phyloP scores from a whole-genome alignment of 2,113 vertebrate species.

The Recurvirostra avosetta region DNA sequence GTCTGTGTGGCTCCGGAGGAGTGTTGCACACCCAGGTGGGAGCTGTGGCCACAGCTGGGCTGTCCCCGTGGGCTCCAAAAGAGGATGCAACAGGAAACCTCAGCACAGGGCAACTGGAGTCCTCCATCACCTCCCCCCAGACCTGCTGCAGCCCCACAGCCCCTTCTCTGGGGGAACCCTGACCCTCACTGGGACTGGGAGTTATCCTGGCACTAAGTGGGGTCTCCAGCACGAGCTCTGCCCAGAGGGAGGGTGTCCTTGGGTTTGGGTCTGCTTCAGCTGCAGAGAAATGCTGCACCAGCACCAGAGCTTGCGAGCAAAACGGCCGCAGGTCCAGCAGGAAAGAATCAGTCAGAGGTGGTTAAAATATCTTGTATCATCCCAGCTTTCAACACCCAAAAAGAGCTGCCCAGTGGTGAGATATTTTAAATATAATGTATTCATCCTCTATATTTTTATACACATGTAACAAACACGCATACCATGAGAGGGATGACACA shows the following conservation, averaged over 20 bases:
- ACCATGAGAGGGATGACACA: conserved; percentile 14
- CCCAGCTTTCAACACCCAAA: background rate
- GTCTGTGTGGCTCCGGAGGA: background rate
- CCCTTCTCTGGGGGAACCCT: background rate
- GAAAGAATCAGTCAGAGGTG: background rate
- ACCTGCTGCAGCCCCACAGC: fast-evolving
- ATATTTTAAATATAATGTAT: background rate
- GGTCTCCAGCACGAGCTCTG: background rate
- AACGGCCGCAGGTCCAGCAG: background rate
- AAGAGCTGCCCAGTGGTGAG: conserved; percentile 13
- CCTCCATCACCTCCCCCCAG: background rate
- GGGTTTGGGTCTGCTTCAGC: background rate
- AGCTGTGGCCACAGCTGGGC: background rate
- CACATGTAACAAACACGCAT: background rate
- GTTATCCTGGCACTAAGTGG: background rate
- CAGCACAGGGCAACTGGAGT: background rate
- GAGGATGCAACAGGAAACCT: background rate
- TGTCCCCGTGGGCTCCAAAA: fast-evolving
- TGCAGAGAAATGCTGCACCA: background rate
- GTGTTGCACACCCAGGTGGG: background rate
- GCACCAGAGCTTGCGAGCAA: fast-evolving
- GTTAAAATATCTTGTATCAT: background rate
- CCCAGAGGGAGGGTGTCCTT: background rate
- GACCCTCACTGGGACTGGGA: background rate
- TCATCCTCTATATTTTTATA: conserved; percentile 37